Evolutionary conservation across 2,113 vertebrate species (phyloP), one percentile per base, ranked within the genome.

Genomic region (Haemorhous mexicanus): DNA sequence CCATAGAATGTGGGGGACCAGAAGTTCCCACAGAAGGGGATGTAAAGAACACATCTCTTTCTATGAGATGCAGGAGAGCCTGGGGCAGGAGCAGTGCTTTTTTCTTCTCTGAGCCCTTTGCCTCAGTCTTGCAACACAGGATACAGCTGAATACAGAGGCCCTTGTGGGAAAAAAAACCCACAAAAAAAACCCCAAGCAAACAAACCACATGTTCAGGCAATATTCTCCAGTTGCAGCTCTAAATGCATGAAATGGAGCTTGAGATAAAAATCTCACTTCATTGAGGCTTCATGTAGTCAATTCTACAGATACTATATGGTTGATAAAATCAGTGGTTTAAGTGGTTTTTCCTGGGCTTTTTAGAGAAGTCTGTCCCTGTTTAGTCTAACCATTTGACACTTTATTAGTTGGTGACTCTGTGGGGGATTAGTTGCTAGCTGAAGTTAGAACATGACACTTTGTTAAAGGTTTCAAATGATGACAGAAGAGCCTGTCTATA

Each of bases 301-400:
- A 16, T 67, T 82, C 32, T 66, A 49, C 50, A 78, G 50, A 44
- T 61, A 37, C 7, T 22, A 10, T 27, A 18, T 17, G 35, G 24
- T n/a, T 61, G 79, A 88, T 70, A 66, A 75, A 75, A 87, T 63
- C 16, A n/a, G 4, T 79, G 26, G 13, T 68, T 75, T 76, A 46
- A 72, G n/a, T 69, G 49, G 0, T 90, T 96, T 94, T 85, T 44
- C 39, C 33, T 37, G 64, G 63, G 55, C n/a, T 81, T 64, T 90
- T 22, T 33, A 83, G 63, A 64, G 76, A 92, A 75, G 79, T 76
- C 23, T 94, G 23, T 89, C 47, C 49, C 78, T 95, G 3, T 85
- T 70, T 75, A 89, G 78, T 89, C 77, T 91, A 86, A 87, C 76
- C 52, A 74, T 94, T 96, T 95, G 95, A 94, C 81, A 90, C 9